phyloP scores from a whole-genome alignment of 2,113 vertebrate species.

The Bufo gargarizans region DNA sequence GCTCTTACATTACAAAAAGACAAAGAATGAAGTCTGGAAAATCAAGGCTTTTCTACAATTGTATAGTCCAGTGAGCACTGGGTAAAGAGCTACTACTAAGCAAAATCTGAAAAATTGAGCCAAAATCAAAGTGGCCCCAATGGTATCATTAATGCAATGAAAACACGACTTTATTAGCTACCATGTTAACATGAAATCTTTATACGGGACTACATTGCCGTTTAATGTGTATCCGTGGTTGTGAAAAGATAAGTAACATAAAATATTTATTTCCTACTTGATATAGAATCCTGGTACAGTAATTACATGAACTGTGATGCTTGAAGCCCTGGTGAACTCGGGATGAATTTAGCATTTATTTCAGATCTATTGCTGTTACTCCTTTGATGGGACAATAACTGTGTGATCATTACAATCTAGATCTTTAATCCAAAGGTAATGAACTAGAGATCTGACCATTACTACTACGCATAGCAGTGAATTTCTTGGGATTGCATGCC shows the following conservation, averaged over 20 bases:
- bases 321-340: not conserved
- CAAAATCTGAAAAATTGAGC: not conserved
- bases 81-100: not conserved
- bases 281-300: not conserved
- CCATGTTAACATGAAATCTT: not conserved
- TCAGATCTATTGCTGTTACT: not conserved
- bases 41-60: not conserved
- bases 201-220: not conserved
- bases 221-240: not conserved
- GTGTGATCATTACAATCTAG: not conserved
- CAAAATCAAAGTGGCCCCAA: not conserved
- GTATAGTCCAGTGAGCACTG: not conserved
- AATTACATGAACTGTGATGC: not conserved
- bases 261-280: not conserved
- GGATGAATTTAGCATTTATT: not conserved
- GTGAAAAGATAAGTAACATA: not conserved
- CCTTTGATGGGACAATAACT: not conserved
- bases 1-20: not conserved
- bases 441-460: not conserved
- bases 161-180: not conserved
- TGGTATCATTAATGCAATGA: constrained; percentile 2
- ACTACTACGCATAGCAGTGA: not conserved
- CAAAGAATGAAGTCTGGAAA: too few relatives aligned
- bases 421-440: not conserved
- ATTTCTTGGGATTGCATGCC: not conserved